Evolutionary conservation across 2,888 invertebrate genomes (phyloP).

Genomic region (Platynereis dumerilii): DNA sequence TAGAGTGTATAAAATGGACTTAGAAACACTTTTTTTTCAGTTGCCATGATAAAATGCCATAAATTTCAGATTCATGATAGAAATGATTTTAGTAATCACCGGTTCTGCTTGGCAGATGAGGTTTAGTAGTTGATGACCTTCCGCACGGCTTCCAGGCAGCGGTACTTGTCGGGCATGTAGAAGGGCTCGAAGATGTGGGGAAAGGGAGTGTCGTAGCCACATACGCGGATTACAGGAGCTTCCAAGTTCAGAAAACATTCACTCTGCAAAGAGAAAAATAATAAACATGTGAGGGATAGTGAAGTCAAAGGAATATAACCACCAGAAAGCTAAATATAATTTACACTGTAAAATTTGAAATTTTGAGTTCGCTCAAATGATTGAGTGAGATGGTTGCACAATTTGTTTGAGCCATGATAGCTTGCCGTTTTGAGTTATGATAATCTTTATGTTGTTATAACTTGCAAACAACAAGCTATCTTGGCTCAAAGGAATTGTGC

Average conservation of each 20-base stretch:
- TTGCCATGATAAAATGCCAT: too few relatives aligned
- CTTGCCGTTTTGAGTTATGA: too few relatives aligned
- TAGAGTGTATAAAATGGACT: too few relatives aligned
- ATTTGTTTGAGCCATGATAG: too few relatives aligned
- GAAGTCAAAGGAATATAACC: conserved; percentile 10
- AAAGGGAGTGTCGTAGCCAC: conserved; percentile 98
- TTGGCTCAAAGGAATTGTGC: too few relatives aligned
- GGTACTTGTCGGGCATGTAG: conserved; percentile 92
- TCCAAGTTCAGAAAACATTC: conserved; percentile 94
- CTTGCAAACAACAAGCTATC: too few relatives aligned
- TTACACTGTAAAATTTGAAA: too few relatives aligned
- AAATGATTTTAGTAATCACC: not conserved
- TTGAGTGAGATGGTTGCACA: too few relatives aligned
- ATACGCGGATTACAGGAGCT: conserved; percentile 86
- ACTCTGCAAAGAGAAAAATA: conserved; percentile 69
- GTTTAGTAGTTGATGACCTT: conserved; percentile 75
- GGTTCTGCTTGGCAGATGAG: not conserved
- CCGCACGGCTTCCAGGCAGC: conserved; percentile 83
- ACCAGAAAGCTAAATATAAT: not conserved
- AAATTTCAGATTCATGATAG: not conserved
- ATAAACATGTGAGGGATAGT: too few relatives aligned
- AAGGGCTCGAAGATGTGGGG: conserved; percentile 95
- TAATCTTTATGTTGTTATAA: too few relatives aligned
- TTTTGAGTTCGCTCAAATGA: too few relatives aligned
- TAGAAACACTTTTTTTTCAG: too few relatives aligned